Conservation (phyloP, 1,140 invertebrate genomes). For the Drosophila asahinai region DNA sequence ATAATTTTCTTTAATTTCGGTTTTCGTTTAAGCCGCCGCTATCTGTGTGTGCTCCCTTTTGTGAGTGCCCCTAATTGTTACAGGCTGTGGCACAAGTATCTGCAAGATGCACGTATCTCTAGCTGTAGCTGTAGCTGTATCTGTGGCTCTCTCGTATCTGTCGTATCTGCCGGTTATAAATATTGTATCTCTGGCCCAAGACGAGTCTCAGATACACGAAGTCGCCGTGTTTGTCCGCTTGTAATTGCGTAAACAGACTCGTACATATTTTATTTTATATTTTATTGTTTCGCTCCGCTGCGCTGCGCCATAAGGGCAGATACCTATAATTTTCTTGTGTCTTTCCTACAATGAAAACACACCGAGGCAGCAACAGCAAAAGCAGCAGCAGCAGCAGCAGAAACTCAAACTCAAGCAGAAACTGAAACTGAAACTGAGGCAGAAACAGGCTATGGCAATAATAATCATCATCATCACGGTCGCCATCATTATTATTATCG, state of each 20-base stretch:
- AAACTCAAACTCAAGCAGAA: conserved; percentile 27
- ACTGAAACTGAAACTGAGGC: conserved; percentile 37
- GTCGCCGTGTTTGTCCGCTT: conserved; percentile 60
- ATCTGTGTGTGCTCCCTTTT: conserved; percentile 31
- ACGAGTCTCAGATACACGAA: conserved; percentile 6
- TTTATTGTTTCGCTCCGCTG: conserved; percentile 85
- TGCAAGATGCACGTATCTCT: conserved; percentile 51
- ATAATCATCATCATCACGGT: conserved; percentile 55
- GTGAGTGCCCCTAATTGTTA: conserved; percentile 65
- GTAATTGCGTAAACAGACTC: conserved; percentile 83
- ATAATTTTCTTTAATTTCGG: conserved; percentile 66
- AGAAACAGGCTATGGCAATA: conserved; percentile 50
- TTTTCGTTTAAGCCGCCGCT: conserved; percentile 46
- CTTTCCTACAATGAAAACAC: conserved; percentile 80
- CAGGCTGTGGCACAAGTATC: conserved; percentile 50
- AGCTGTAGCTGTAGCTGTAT: conserved; percentile 24
- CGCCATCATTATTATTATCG: conserved; percentile 23
- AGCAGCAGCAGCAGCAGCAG: conserved; percentile 22
- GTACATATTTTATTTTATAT: conserved; percentile 84
- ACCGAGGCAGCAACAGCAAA: conserved; percentile 33
- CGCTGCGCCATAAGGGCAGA: conserved; percentile 83
- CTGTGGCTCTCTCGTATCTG: conserved; percentile 49
- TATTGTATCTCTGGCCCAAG: conserved; percentile 63
- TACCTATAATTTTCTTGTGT: conserved; percentile 85
- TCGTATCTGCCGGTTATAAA: conserved; percentile 67